Evolutionary conservation across 2,888 invertebrate species (phyloP).

Genomic region (Pandemis corylana): DNA sequence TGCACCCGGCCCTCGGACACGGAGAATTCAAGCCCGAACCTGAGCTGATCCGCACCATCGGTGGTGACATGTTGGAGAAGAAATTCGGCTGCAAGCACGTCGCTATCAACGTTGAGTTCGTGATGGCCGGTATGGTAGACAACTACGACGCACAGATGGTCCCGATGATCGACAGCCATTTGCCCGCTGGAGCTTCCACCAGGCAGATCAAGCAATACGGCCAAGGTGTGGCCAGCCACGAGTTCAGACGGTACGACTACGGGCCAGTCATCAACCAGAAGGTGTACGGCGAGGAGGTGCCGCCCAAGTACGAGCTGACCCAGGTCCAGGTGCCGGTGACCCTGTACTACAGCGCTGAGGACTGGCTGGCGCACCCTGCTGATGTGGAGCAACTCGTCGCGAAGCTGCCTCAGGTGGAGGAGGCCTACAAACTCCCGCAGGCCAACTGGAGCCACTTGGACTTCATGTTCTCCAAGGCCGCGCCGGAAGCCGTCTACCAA

Average conservation of each 20-base stretch:
- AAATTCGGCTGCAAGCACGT: constrained; percentile 75
- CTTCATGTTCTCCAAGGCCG: constrained; percentile 74
- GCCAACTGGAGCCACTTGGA: constrained; percentile 76
- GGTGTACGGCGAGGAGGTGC: constrained; percentile 67
- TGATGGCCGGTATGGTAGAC: constrained; percentile 85
- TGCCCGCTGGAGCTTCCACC: constrained; percentile 84
- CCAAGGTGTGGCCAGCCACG: constrained; percentile 72
- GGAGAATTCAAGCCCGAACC: constrained; percentile 66
- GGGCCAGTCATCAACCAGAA: constrained; percentile 66
- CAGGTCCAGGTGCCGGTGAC: constrained; percentile 72
- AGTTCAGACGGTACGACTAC: constrained; percentile 73
- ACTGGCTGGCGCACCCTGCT: constrained; percentile 87
- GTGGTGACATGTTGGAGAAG: constrained; percentile 69
- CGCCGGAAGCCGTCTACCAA: constrained; percentile 68
- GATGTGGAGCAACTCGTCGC: constrained; percentile 84
- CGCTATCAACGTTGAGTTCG: constrained; percentile 86
- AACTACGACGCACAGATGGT: constrained; percentile 82
- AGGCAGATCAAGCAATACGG: constrained; percentile 84
- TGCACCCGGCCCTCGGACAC: constrained; percentile 61
- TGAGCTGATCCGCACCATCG: constrained; percentile 62
- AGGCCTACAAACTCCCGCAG: constrained; percentile 83
- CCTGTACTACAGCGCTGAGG: constrained; percentile 81
- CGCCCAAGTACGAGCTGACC: constrained; percentile 71
- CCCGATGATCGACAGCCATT: constrained; percentile 81
- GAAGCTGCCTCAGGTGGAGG: constrained; percentile 83